These are phyloP conservation scores for Muscicapa striata DNA, from an alignment of 2,797 vertebrate species.

Conservation along the genomic window DNA sequence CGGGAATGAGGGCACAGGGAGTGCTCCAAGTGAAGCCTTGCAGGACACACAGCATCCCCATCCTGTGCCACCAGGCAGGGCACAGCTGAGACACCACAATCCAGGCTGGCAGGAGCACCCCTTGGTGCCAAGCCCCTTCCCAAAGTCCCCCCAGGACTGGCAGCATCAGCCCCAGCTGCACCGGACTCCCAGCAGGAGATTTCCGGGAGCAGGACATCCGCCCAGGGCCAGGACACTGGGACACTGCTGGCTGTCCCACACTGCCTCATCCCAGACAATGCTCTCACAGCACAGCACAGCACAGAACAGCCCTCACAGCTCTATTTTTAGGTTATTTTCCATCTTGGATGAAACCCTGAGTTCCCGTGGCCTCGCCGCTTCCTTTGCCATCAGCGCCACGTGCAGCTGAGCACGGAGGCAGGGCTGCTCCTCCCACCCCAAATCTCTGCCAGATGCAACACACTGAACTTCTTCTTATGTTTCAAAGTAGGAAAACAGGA, in stretches of 20 bases:
- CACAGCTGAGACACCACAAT: background rate
- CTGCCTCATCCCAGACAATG: background rate
- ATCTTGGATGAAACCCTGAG: background rate
- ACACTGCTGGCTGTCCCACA: background rate
- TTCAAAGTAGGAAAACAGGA: background rate
- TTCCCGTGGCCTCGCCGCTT: accelerated
- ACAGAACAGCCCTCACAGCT: background rate
- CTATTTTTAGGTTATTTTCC: background rate
- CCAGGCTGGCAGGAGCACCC: background rate
- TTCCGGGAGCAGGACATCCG: background rate
- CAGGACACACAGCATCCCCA: background rate
- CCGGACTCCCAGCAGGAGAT: accelerated
- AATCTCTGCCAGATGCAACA: background rate
- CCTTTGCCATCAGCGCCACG: background rate
- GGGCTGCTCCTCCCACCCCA: background rate
- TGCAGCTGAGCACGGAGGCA: background rate
- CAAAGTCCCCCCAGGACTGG: background rate
- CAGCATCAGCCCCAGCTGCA: accelerated
- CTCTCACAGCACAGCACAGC: background rate
- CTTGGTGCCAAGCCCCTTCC: background rate
- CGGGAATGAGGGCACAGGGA: background rate
- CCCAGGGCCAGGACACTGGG: accelerated
- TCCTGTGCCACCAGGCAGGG: background rate
- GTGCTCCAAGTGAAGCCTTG: background rate
- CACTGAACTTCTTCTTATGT: accelerated